phyloP scores from a whole-genome alignment of 2,888 invertebrate species.

The Hybos culiciformis region DNA sequence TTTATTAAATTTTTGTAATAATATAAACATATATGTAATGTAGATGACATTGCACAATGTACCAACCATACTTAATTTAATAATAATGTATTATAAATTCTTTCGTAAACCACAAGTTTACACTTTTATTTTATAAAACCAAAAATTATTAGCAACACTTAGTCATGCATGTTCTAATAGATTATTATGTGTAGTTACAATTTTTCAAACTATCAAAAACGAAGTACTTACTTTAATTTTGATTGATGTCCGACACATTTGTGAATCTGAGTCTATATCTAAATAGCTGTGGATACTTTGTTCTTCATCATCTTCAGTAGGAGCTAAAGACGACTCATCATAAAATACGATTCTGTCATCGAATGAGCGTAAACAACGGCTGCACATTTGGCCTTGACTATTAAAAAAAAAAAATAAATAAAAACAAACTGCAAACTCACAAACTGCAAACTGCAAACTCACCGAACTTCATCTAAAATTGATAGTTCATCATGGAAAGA shows the following conservation, averaged over 20 bases:
- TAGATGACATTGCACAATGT: no score
- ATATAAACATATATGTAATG: no score
- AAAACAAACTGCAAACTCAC: background rate
- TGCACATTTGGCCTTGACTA: conserved; percentile 73
- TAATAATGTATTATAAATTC: no score
- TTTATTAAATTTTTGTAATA: no score
- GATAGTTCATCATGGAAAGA: conserved; percentile 76
- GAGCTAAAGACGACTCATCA: conserved; percentile 46
- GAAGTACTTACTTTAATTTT: conserved; percentile 49
- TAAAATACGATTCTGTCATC: conserved; percentile 36
- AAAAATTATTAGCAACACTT: no score
- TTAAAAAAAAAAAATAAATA: no score
- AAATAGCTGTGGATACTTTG: conserved; percentile 47
- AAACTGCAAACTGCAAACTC: conserved; percentile 21
- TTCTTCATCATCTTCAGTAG: conserved; percentile 60
- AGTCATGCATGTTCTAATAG: no score
- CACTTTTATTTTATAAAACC: no score
- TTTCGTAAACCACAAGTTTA: no score
- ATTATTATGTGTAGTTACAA: no score
- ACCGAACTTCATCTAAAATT: conserved; percentile 76
- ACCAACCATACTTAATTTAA: no score
- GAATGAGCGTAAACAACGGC: conserved; percentile 59
- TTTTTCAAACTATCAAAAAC: no score
- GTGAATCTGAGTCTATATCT: conserved; percentile 28
- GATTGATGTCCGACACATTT: conserved; percentile 27